These are phyloP conservation scores for Heteropelma amictum DNA, from an alignment of 2,888 invertebrate species.

Conservation along the genomic window DNA sequence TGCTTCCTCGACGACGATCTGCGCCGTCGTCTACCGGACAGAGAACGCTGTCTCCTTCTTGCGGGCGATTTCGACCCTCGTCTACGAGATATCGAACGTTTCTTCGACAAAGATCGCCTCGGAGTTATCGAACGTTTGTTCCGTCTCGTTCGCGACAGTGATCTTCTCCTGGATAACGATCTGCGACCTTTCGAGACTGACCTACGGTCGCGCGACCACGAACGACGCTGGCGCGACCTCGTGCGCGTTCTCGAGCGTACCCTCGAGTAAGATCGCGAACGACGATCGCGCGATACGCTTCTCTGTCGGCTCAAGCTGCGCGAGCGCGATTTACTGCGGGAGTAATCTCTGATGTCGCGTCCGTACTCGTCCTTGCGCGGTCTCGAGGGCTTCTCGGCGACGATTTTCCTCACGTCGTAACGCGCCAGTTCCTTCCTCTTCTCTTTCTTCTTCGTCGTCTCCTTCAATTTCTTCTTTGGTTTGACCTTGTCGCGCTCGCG, in stretches of 20 bases:
- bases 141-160: constrained; percentile 66
- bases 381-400: constrained; percentile 83
- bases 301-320: constrained; percentile 65
- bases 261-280: constrained; percentile 70
- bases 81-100: constrained; percentile 60
- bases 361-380: constrained; percentile 88
- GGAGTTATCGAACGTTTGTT: constrained; percentile 32
- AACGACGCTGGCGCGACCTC: constrained; percentile 69
- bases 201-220: constrained; percentile 69
- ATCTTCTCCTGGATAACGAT: constrained; percentile 68
- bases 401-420: constrained; percentile 89
- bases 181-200: constrained; percentile 61
- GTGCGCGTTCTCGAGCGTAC: constrained; percentile 63
- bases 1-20: constrained; percentile 60
- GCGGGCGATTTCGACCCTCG: constrained; percentile 40
- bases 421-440: constrained; percentile 89
- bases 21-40: constrained; percentile 61
- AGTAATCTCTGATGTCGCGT: constrained; percentile 81
- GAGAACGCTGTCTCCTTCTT: constrained; percentile 45
- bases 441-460: constrained; percentile 78
- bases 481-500: constrained; percentile 73
- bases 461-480: constrained; percentile 71
- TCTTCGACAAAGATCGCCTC: constrained; percentile 59
- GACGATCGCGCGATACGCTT: constrained; percentile 70
- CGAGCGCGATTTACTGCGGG: constrained; percentile 64